These are phyloP conservation scores for Staurois parvus DNA, from an alignment of 2,797 vertebrate genomes.

Conservation along the genomic window DNA sequence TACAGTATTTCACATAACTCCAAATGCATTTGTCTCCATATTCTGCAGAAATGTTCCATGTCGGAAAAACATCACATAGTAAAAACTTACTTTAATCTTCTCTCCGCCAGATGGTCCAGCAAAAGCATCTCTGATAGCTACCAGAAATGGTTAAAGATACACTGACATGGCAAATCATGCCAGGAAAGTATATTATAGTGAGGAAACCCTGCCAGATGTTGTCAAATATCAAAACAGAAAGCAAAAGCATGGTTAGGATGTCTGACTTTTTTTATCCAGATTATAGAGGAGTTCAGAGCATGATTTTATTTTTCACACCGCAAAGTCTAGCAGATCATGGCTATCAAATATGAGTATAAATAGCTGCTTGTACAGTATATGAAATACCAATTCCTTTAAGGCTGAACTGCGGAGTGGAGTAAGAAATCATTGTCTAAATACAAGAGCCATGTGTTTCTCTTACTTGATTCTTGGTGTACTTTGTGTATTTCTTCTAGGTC, in stretches of 20 bases:
- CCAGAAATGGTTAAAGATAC: conserved; percentile 11
- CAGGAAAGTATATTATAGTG: background rate
- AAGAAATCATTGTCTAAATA: too few relatives aligned
- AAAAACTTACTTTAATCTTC: conserved; percentile 1
- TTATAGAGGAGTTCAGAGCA: background rate
- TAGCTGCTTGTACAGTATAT: background rate
- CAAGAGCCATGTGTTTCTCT: too few relatives aligned
- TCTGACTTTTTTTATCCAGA: conserved; percentile 27
- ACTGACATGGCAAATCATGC: conserved; percentile 27
- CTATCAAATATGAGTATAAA: background rate
- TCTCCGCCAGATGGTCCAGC: conserved; percentile 17
- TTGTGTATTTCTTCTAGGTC: too few relatives aligned
- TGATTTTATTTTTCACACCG: background rate
- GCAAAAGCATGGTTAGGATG: conserved; percentile 1
- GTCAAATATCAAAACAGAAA: conserved; percentile 37
- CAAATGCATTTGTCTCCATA: conserved; percentile 11
- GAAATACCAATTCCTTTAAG: too few relatives aligned
- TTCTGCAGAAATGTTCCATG: background rate
- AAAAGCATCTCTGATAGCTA: background rate
- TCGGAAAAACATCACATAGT: background rate
- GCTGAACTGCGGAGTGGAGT: too few relatives aligned
- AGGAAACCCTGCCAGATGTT: conserved; percentile 20
- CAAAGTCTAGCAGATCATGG: background rate
- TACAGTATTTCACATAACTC: conserved; percentile 3
- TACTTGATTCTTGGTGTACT: too few relatives aligned